Base-by-base conservation (phyloP, 2,888 invertebrate genomes). In the Drosophila fungiperda region DNA sequence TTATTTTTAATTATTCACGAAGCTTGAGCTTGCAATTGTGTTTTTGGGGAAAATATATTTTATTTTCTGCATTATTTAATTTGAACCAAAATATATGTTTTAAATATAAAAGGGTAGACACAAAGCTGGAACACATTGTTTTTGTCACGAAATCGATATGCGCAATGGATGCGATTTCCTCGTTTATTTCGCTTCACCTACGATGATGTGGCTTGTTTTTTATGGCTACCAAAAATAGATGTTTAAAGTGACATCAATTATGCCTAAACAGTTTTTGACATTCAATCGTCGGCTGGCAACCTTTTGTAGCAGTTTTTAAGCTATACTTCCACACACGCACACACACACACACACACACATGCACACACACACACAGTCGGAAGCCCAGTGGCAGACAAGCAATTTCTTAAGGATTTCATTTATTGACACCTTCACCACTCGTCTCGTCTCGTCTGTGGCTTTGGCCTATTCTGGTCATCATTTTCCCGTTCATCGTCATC, bases 331-430 rank as follows among this genome's bases (percentile, higher is more conserved):
- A 58, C 20, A 73, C 33, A 53, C 50, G 61, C 42, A 58, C 42
- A 57, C 7, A 60, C 42, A 53, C 26, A 57, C 15, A 50, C 49
- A 49, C 26, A 54, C 20, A 58, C 20, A 73, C 33, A 53, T 48
- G 61, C 42, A 58, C 42, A 57, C 7, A 60, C 42, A 57, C 15
- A 50, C 49, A 49, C 26, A 54, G 49, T 15, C 58, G 45, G 48
- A 68, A 63, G 72, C 69, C 61, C 62, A 63, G 73, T 50, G 63
- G 66, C 79, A 89, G 83, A 82, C 90, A 83, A 75, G 81, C 79
- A 89, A 90, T 87, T 90, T 90, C 89, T 87, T 88, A 81, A 77
- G 90, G 78, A 90, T 90, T 90, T 87, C 79, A 86, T 89, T 80
- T 89, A 90, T 87, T 89, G 90, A 90, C 90, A 85, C 86, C 79